A percentile compares a stretch with the other conserved stretches of the same genome.
Conservation (phyloP, 2,797 vertebrate genomes). For the Arctocebus calabarensis region DNA sequence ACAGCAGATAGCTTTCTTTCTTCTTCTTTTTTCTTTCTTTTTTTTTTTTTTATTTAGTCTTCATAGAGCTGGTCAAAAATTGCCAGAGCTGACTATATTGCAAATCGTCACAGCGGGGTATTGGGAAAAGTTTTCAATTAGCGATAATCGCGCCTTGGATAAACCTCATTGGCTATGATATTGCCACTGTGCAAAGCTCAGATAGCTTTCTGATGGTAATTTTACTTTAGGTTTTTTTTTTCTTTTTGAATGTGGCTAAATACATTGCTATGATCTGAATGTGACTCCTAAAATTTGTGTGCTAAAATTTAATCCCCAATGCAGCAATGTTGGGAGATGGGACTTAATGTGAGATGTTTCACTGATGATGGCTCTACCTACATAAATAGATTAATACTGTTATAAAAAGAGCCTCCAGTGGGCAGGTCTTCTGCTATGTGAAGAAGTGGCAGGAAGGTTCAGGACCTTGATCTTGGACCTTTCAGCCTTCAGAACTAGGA, state of each 20-base stretch:
- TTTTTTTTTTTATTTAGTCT: too few species aligned
- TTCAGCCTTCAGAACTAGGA: not conserved
- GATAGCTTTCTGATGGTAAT: slow-evolving; percentile 30
- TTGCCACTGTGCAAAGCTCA: not conserved
- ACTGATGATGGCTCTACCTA: not conserved
- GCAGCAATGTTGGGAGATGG: not conserved
- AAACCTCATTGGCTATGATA: too few species aligned
- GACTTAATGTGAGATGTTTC: not conserved
- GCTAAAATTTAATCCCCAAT: not conserved
- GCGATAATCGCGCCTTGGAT: too few species aligned
- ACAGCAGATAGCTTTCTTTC: slow-evolving; percentile 21
- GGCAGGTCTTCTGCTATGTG: not conserved
- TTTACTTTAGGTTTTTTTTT: not conserved
- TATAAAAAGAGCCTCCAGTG: not conserved
- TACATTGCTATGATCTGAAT: not conserved
- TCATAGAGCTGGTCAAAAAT: too few species aligned
- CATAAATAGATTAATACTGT: not conserved
- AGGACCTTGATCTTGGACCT: not conserved
- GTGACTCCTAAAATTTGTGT: not conserved
- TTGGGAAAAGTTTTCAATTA: too few species aligned
- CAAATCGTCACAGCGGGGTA: too few species aligned
- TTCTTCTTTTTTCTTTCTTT: too few species aligned
- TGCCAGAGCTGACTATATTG: too few species aligned
- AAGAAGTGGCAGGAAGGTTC: not conserved
- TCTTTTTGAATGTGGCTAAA: not conserved